These are phyloP conservation scores for Rhadina sibilatrix DNA, from an alignment of 2,113 vertebrate genomes.

Conservation along the genomic window DNA sequence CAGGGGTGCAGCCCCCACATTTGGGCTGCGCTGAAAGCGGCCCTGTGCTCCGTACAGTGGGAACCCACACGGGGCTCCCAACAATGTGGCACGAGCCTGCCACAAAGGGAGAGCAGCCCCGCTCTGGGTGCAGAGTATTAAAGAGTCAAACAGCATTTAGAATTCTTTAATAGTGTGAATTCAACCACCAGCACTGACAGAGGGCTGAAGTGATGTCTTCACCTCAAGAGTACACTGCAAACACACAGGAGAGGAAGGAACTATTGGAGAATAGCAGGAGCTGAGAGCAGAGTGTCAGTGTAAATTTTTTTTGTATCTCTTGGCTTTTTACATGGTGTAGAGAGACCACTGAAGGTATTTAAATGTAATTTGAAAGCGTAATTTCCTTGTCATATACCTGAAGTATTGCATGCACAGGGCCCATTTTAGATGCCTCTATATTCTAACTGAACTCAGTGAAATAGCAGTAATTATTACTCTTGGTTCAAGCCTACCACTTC, in stretches of 20 bases:
- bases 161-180: background rate
- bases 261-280: background rate
- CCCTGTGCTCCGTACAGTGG: fast-evolving
- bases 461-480: background rate
- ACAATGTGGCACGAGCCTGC: fast-evolving
- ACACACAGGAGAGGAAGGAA: background rate
- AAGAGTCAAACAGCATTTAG: background rate
- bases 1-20: background rate
- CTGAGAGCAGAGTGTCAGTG: background rate
- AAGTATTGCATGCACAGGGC: background rate
- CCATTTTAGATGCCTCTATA: background rate
- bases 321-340: background rate
- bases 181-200: background rate
- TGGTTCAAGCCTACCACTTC: background rate
- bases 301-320: background rate
- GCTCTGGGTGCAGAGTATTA: background rate
- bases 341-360: background rate
- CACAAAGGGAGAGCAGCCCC: background rate
- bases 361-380: background rate
- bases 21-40: background rate
- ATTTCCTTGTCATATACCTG: background rate
- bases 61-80: fast-evolving
- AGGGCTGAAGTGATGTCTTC: background rate
- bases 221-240: background rate
- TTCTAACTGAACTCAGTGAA: background rate